Evolutionary conservation across 2,113 vertebrate species (phyloP).

Genomic region (Colossoma macropomum): DNA sequence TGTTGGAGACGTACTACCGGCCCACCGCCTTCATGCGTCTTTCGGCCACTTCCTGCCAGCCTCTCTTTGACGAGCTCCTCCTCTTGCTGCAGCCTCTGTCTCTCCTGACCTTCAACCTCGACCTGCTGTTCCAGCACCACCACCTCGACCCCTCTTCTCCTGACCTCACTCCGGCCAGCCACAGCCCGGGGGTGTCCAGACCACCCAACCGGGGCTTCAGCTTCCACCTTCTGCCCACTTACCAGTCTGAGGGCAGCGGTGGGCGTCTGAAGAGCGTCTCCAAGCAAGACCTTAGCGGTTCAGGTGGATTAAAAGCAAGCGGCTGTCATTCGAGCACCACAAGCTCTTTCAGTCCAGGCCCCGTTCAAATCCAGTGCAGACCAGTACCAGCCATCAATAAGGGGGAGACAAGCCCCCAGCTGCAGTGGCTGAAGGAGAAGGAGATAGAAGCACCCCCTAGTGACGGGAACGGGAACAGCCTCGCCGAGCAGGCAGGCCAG

Average conservation of each 20-base stretch:
- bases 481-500: constrained; percentile 76
- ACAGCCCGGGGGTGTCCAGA: constrained; percentile 61
- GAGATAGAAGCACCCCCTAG: constrained; percentile 66
- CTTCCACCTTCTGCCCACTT: constrained; percentile 49
- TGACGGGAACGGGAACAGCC: constrained; percentile 56
- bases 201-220: constrained; percentile 59
- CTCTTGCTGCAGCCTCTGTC: constrained; percentile 94
- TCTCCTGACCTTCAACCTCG: constrained; percentile 93
- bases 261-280: constrained; percentile 67
- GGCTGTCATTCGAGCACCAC: constrained; percentile 37
- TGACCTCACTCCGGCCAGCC: constrained; percentile 57
- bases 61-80: constrained; percentile 92
- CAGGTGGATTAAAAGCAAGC: constrained; percentile 44
- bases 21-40: constrained; percentile 89
- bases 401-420: constrained; percentile 65
- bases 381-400: constrained; percentile 15
- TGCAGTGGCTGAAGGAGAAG: constrained; percentile 70
- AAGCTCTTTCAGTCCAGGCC: constrained; percentile 17
- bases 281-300: constrained; percentile 59
- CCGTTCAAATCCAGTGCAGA: constrained; percentile 33
- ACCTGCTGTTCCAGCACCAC: constrained; percentile 94
- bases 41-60: constrained; percentile 81
- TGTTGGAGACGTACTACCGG: constrained; percentile 89
- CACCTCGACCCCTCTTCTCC: constrained; percentile 77
- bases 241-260: constrained; percentile 40